Conservation (phyloP, 2,888 invertebrate genomes). For the Rhorus exstirpatorius region DNA sequence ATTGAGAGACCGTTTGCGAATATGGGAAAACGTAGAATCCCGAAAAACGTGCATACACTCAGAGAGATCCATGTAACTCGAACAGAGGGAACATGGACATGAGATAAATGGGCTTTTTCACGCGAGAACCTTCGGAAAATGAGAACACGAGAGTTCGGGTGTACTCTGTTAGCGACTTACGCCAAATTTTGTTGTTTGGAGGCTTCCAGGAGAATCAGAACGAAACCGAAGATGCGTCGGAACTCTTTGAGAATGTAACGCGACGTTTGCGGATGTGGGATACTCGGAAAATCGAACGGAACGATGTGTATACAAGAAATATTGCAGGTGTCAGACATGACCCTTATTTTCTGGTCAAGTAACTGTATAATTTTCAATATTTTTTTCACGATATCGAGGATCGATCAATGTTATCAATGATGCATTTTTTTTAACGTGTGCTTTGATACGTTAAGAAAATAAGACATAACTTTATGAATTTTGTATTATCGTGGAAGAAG, state of each 20-base stretch:
- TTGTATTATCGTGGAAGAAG: too few relatives aligned
- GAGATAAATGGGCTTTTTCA: conserved; percentile 68
- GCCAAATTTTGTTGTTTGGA: neutral
- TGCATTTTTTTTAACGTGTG: too few relatives aligned
- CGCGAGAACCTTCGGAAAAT: conserved; percentile 39
- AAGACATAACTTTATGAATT: too few relatives aligned
- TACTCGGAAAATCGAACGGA: conserved; percentile 26
- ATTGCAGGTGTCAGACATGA: too few relatives aligned
- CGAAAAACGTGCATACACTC: conserved; percentile 34
- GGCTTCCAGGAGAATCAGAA: conserved; percentile 34
- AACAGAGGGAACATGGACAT: conserved; percentile 34
- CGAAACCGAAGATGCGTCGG: conserved; percentile 56
- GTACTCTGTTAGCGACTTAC: neutral
- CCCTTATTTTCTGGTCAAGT: too few relatives aligned
- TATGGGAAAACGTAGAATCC: conserved; percentile 73
- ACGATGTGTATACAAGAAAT: neutral
- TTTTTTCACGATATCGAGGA: too few relatives aligned
- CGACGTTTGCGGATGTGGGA: conserved; percentile 70
- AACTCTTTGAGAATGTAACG: conserved; percentile 61
- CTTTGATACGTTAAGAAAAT: neutral
- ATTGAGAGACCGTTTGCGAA: conserved; percentile 78
- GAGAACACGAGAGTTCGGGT: conserved; percentile 34
- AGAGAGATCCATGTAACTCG: neutral
- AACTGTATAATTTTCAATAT: too few relatives aligned
- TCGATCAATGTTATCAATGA: too few relatives aligned